Evolutionary conservation across 2,888 invertebrate species (phyloP), one percentile per base, ranked within the genome.

Genomic region (Calephelis perditalis): DNA sequence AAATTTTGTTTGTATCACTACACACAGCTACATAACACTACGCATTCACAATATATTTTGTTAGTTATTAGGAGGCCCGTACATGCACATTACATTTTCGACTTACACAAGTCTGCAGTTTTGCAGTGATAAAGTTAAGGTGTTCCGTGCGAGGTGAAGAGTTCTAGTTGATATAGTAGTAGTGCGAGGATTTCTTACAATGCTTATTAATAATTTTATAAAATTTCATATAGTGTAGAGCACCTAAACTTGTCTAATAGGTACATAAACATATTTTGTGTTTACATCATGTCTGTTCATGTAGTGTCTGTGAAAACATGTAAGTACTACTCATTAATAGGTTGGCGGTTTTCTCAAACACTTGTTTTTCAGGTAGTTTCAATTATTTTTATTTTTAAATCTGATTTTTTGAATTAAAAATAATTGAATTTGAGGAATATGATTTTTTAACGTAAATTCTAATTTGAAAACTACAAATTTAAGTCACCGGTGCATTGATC

Each of bases 71-170:
- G 56, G 54, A 35, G 35, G 12, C 56, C 15, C 44, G 11, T 57
- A 45, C 44, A 45, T 46, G 59, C 46, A 45, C 36, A 45, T 52
- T 46, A 56, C 45, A 46, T 45, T 7, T 52, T 49, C 58, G 26
- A 52, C 6, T 35, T 6, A 52, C 52, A 52, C 52, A 52, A 11
- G 35, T 52, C 26, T 52, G 49, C 49, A 49, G 15, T 9, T 49
- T 49, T 49, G 75, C 70, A 77, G 74, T 75, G 82, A 82, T 83
- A 79, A 85, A 85, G 84, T 85, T 84, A 82, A 84, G 84, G 88
- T 84, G 83, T 84, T 87, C 87, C 87, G 87, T 87, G 87, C 90
- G 87, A 85, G 83, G 79, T 85, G 74, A 73, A 74, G 67, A 69
- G 40, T 72, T 35, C 52, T 79, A 61, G 61, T 62, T 1, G 10